phyloP scores from a whole-genome alignment of 2,888 invertebrate species.

The Cosmorhoe ocellata region DNA sequence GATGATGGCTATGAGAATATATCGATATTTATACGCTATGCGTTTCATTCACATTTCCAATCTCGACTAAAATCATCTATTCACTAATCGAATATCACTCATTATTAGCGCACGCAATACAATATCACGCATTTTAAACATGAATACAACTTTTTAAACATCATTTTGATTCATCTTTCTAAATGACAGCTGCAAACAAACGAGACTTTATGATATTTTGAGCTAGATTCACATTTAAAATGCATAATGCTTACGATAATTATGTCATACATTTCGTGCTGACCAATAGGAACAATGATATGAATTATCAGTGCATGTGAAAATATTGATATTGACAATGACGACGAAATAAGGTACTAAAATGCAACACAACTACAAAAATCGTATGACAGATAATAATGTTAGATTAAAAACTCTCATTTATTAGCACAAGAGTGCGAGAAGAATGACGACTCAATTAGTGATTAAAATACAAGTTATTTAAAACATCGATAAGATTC shows the following conservation, averaged over 20 bases:
- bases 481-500: slow-evolving; percentile 2
- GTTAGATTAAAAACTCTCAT: neutral
- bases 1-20: slow-evolving; percentile 52
- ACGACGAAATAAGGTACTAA: slow-evolving; percentile 34
- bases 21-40: slow-evolving; percentile 57
- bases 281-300: slow-evolving; percentile 58
- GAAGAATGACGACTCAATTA: no score
- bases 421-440: no score
- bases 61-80: slow-evolving; percentile 62
- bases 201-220: neutral
- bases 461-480: no score
- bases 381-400: slow-evolving; percentile 32
- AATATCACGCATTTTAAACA: slow-evolving; percentile 22
- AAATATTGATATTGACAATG: slow-evolving; percentile 38
- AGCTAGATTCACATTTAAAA: neutral
- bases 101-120: slow-evolving; percentile 41
- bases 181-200: neutral
- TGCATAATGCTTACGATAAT: neutral
- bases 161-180: slow-evolving; percentile 2
- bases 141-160: neutral
- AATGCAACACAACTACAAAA: slow-evolving; percentile 39
- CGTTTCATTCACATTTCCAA: slow-evolving; percentile 55
- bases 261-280: slow-evolving; percentile 40
- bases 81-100: slow-evolving; percentile 65
- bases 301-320: slow-evolving; percentile 32